phyloP scores from a whole-genome alignment of 2,888 invertebrate genomes.

The Cataglyphis cursor region DNA sequence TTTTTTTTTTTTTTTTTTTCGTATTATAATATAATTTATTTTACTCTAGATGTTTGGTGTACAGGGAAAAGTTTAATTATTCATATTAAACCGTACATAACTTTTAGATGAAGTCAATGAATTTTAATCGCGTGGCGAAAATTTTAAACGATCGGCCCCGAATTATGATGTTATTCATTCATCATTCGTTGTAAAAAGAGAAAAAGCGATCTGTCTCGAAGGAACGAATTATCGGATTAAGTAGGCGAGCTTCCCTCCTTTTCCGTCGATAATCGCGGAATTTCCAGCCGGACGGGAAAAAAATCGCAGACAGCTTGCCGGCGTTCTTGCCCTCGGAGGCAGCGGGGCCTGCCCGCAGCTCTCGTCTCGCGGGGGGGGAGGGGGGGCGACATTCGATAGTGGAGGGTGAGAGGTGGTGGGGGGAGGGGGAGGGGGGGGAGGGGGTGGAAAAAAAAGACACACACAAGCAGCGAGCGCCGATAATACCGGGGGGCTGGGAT shows the following conservation, averaged over 20 bases:
- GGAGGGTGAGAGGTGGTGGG: background rate
- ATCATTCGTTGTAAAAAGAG: background rate
- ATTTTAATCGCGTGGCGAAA: background rate
- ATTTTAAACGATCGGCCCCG: background rate
- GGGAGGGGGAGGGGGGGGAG: conserved; percentile 4
- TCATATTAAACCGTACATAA: background rate
- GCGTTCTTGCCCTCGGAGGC: conserved; percentile 46
- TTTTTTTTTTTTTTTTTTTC: background rate
- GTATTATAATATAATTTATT: background rate
- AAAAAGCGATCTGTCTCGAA: conserved; percentile 24
- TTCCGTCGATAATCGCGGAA: conserved; percentile 44
- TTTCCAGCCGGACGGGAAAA: conserved; percentile 23
- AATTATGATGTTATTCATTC: background rate
- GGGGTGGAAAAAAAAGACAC: background rate
- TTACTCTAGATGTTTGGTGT: no score
- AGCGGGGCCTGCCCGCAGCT: background rate
- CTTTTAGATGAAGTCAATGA: conserved; percentile 5
- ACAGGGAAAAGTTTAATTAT: background rate
- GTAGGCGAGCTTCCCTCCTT: conserved; percentile 29
- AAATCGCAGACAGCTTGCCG: conserved; percentile 43
- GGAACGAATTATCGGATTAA: conserved; percentile 24
- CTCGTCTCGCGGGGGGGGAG: conserved; percentile 54
- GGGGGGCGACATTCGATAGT: conserved; percentile 57
- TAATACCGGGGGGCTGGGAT: conserved; percentile 57
- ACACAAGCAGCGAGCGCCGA: conserved; percentile 40